Evolutionary conservation across 2,888 invertebrate genomes (phyloP).

Genomic region (Drosophila merina): DNA sequence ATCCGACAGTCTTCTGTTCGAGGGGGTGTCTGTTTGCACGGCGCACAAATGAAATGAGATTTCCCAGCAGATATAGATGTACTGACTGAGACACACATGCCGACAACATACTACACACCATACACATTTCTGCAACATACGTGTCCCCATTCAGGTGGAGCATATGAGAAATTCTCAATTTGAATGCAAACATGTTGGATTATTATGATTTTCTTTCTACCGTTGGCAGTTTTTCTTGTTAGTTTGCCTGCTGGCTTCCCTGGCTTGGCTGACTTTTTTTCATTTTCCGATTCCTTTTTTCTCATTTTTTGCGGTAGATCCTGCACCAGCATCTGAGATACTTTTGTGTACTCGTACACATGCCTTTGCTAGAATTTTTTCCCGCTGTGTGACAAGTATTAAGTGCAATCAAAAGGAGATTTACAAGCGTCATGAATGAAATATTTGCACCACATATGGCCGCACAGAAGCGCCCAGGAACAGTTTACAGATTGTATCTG

Average conservation of each 20-base stretch:
- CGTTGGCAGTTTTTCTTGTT: conserved; percentile 57
- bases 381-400: conserved; percentile 69
- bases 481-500: conserved; percentile 45
- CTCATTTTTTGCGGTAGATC: conserved; percentile 11
- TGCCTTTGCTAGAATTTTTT: conserved; percentile 38
- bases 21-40: conserved; percentile 46
- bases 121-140: conserved; percentile 3
- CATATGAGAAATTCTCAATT: conserved; percentile 69
- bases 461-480: conserved; percentile 45
- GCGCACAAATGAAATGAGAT: conserved; percentile 73
- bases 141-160: conserved; percentile 38
- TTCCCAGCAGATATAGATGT: conserved; percentile 62
- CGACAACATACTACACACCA: conserved; percentile 11
- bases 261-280: conserved; percentile 33
- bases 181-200: conserved; percentile 77
- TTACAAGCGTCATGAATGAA: conserved; percentile 79
- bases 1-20: conserved; percentile 19
- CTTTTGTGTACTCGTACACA: conserved; percentile 12
- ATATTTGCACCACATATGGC: conserved; percentile 72
- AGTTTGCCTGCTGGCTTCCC: conserved; percentile 31
- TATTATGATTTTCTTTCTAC: conserved; percentile 73
- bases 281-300: conserved; percentile 3
- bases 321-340: conserved; percentile 22
- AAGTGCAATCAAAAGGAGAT: conserved; percentile 79
- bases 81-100: conserved; percentile 24